Evolutionary conservation across 2,113 vertebrate species (phyloP).

Genomic region (Proteles cristata): DNA sequence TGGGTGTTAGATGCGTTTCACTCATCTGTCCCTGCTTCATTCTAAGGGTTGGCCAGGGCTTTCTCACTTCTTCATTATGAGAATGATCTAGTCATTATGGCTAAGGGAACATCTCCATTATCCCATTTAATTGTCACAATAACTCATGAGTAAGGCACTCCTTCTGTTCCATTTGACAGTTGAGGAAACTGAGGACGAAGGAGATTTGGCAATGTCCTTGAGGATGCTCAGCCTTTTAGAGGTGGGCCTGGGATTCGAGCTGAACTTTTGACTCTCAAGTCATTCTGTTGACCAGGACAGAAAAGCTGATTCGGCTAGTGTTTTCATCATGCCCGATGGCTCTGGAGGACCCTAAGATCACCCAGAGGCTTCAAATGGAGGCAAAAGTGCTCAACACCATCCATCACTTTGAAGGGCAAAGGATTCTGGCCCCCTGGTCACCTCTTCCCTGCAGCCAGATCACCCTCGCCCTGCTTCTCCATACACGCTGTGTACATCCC

Average conservation of each 20-base stretch:
- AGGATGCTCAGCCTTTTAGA: not conserved
- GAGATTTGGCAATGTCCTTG: not conserved
- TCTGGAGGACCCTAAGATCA: not conserved
- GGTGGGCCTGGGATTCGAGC: not conserved
- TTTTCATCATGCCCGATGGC: not conserved
- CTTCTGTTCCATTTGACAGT: not conserved
- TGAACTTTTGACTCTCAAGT: not conserved
- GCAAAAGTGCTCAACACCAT: no score
- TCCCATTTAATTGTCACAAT: not conserved
- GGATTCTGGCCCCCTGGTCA: not conserved
- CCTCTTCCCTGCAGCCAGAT: not conserved
- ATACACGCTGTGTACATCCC: fast-evolving
- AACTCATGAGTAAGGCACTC: not conserved
- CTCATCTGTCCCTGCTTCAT: not conserved
- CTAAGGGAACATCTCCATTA: no score
- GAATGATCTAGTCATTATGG: not conserved
- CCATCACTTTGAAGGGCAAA: not conserved
- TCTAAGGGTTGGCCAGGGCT: not conserved
- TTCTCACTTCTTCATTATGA: not conserved
- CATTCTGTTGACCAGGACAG: not conserved
- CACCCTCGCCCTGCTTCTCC: not conserved
- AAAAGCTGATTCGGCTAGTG: not conserved
- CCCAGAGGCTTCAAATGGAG: not conserved
- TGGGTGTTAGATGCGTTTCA: not conserved
- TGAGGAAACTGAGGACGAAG: not conserved